Evolutionary conservation across 1,140 invertebrate genomes (phyloP).

Genomic region (Heterodera carotae): DNA sequence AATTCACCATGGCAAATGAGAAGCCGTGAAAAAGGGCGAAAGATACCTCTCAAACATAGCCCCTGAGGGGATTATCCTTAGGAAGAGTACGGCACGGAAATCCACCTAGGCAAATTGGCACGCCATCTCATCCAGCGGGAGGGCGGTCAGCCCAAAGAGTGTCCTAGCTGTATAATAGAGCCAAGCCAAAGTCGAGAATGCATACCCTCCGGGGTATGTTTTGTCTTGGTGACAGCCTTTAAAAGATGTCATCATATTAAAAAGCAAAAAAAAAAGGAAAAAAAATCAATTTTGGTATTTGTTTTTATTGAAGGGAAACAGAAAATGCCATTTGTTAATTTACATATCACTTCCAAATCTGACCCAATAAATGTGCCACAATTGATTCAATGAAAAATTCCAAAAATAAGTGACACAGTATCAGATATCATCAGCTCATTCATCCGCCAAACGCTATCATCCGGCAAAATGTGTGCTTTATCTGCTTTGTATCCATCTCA

Average conservation of each 20-base stretch:
- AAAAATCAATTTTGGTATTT: too few species aligned
- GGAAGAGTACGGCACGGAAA: neutral
- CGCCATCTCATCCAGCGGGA: neutral
- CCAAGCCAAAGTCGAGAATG: too few species aligned
- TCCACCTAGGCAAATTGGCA: neutral
- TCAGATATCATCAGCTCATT: neutral
- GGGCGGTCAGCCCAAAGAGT: neutral
- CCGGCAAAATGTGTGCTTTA: neutral
- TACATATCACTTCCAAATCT: too few species aligned
- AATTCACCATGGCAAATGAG: slow-evolving; percentile 1
- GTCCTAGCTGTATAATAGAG: too few species aligned
- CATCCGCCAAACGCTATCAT: neutral
- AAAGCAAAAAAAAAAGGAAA: too few species aligned
- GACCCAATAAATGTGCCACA: too few species aligned
- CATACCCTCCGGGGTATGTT: too few species aligned
- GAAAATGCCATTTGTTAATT: too few species aligned
- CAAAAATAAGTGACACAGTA: neutral
- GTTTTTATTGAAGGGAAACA: too few species aligned
- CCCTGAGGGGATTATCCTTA: neutral
- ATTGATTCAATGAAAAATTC: neutral
- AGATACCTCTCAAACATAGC: neutral
- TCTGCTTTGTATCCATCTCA: neutral
- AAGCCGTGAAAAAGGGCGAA: neutral
- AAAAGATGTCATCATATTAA: too few species aligned
- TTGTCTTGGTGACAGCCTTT: too few species aligned